These are phyloP conservation scores for Drosophila navojoa DNA, from an alignment of 1,140 invertebrate genomes.

Conservation along the genomic window DNA sequence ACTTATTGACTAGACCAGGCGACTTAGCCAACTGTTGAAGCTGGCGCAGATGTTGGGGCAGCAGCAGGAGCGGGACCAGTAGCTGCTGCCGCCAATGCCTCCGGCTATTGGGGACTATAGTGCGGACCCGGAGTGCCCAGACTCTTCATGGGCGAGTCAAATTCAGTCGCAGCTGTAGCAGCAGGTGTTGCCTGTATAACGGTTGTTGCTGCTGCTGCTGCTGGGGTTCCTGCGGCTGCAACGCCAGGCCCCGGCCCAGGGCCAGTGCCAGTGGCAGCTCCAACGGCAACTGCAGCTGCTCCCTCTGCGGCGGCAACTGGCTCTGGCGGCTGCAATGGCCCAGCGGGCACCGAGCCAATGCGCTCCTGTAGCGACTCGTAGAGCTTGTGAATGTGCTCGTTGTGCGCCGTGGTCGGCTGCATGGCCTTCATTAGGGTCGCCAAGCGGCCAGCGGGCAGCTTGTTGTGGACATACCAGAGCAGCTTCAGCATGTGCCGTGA, in stretches of 20 bases:
- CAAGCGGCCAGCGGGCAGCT: conserved; percentile 91
- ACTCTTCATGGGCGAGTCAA: conserved; percentile 92
- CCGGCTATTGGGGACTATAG: conserved; percentile 82
- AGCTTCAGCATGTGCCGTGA: conserved; percentile 94
- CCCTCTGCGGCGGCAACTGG: neutral
- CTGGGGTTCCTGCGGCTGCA: too few species aligned
- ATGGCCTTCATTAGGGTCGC: conserved; percentile 94
- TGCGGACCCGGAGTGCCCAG: conserved; percentile 92
- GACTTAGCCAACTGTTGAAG: neutral
- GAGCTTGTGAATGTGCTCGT: conserved; percentile 92
- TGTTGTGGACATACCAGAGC: conserved; percentile 95
- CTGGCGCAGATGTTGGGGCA: conserved; percentile 1
- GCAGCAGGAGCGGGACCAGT: conserved; percentile 13
- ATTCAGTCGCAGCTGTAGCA: conserved; percentile 17
- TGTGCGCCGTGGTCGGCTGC: conserved; percentile 92
- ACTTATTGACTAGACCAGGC: neutral
- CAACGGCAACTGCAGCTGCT: neutral
- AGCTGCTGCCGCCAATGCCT: conserved; percentile 42
- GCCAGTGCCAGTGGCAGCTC: neutral
- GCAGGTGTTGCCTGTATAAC: too few species aligned
- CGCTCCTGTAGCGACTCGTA: conserved; percentile 92
- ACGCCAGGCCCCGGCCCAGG: too few species aligned
- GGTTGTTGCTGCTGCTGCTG: neutral
- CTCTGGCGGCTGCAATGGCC: conserved; percentile 51
- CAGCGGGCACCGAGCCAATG: conserved; percentile 85